Base-by-base conservation (phyloP, 2,797 vertebrate species). In the Pangasius mekongensis region DNA sequence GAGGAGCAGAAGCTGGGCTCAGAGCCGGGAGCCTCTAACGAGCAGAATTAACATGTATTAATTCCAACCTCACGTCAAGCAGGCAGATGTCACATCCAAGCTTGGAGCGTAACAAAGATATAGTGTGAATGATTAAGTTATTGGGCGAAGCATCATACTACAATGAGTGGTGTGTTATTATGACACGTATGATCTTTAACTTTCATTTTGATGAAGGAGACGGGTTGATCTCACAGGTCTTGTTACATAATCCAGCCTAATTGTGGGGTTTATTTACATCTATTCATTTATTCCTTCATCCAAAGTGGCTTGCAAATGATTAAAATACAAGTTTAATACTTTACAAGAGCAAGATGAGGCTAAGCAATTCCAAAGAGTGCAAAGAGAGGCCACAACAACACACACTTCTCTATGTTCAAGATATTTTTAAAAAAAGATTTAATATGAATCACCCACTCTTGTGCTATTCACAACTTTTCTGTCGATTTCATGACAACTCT, bases 1-100 rank as follows among this genome's bases (percentile, higher is more conserved):
- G 89, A 92, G 83, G 93, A 94, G 93, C 95, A 94, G 94, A 95
- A 95, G 93, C 93, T 93, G 96, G 96, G 96, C 96, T 95, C 93
- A 94, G 94, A 49, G 95, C 96, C 94, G 95, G 94, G 93, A 93
- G 91, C 92, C 95, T 94, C 96, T 97, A 97, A 97, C 96, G 95
- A 97, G 93, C 93, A 95, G 96, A 97, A 97, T 97, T 97, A 97
- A 96, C 96, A 97, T 97, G 96, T 93, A 97, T 97, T 96, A 96
- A 97, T 96, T 96, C 94, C 95, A 95, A 96, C 95, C 95, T 92
- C 89, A 94, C 93, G 94, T 94, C 95, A 94, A 95, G 94, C 95
- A 93, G 94, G 94, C 95, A 96, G 95, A 96, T 95, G 94, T 94
- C 94, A 94, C 94, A 92, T 85, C 85, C 89, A 89, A 91, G 91